Conservation (phyloP, 2,888 invertebrate genomes). For the Galeruca laticollis region DNA sequence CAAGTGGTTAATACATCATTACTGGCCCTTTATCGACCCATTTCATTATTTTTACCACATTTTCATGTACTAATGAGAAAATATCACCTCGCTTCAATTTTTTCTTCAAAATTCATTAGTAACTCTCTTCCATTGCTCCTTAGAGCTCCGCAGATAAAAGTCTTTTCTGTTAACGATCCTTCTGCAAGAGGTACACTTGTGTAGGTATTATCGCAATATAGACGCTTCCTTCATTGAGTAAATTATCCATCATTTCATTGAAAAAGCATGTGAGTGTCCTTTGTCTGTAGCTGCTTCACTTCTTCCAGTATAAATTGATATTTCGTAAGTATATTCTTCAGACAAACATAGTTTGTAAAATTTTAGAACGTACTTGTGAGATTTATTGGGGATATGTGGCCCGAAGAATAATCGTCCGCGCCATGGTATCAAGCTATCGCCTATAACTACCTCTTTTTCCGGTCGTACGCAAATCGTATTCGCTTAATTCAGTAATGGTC, state of each 20-base stretch:
- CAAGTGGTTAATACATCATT: too few species aligned
- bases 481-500: neutral
- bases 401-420: constrained; percentile 2
- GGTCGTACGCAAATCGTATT: constrained; percentile 1
- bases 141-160: neutral
- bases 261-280: neutral
- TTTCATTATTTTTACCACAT: too few species aligned
- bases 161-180: neutral
- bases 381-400: constrained; percentile 8
- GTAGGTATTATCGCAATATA: neutral
- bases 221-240: too few species aligned
- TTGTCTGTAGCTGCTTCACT: neutral
- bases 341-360: constrained; percentile 2
- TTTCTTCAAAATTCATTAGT: too few species aligned
- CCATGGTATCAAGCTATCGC: neutral
- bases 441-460: constrained; percentile 5
- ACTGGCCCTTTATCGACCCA: too few species aligned
- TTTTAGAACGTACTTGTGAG: constrained; percentile 15
- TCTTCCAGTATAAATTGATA: constrained; percentile 4
- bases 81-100: too few species aligned
- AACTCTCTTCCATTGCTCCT: too few species aligned
- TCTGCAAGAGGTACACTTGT: neutral
- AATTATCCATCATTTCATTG: too few species aligned
- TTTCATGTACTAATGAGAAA: too few species aligned
- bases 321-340: constrained; percentile 2